Conservation (phyloP, 2,113 vertebrate species). For the Semicossyphus pulcher region DNA sequence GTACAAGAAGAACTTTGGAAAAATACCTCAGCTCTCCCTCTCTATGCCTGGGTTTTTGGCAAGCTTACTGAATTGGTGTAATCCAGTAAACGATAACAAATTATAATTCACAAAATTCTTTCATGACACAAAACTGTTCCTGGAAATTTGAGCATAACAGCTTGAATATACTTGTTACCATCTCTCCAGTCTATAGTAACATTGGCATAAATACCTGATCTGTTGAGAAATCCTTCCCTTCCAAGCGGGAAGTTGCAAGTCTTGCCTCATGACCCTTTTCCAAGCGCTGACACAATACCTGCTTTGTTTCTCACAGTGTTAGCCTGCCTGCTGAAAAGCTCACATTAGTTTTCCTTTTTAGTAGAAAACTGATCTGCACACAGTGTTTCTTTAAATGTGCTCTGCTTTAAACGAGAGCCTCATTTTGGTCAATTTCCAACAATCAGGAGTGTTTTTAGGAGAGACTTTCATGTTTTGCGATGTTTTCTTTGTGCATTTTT, state of each 20-base stretch:
- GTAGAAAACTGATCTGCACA: constrained; percentile 41
- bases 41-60: neutral
- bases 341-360: constrained; percentile 64
- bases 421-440: neutral
- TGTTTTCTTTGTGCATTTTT: constrained; percentile 17
- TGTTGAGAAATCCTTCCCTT: constrained; percentile 59
- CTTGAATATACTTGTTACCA: neutral
- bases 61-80: neutral
- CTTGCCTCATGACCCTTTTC: constrained; percentile 61
- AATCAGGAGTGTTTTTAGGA: neutral
- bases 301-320: constrained; percentile 69
- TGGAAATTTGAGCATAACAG: neutral
- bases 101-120: constrained; percentile 3
- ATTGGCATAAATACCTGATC: constrained; percentile 32
- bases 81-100: neutral
- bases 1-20: neutral
- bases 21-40: neutral
- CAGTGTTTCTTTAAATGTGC: constrained; percentile 9
- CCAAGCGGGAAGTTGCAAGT: constrained; percentile 55
- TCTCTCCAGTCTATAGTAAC: constrained; percentile 1
- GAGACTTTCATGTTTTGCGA: constrained; percentile 5
- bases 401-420: constrained; percentile 1
- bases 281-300: constrained; percentile 66
- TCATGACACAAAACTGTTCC: neutral
- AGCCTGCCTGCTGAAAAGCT: constrained; percentile 35